Conservation (phyloP, 2,797 vertebrate genomes). For the Danio choprae region DNA sequence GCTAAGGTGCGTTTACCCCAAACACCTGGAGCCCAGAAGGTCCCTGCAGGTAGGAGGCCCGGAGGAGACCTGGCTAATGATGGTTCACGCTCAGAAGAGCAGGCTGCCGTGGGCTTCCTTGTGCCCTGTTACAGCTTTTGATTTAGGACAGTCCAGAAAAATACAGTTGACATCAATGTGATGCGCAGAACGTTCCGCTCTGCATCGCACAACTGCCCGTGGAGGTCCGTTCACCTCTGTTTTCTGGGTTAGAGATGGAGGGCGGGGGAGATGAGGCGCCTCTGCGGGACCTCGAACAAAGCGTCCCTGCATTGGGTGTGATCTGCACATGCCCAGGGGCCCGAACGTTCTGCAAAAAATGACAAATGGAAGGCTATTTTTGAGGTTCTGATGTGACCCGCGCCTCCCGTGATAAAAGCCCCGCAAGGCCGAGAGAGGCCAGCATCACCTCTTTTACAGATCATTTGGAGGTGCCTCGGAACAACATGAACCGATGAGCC, state of each 20-base stretch:
- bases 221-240: slow-evolving; percentile 70
- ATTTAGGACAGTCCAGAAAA: slow-evolving; percentile 51
- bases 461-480: slow-evolving; percentile 77
- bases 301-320: slow-evolving; percentile 66
- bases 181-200: slow-evolving; percentile 72
- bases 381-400: slow-evolving; percentile 70
- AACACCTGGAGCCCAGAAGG: slow-evolving; percentile 76
- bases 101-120: slow-evolving; percentile 37
- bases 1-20: slow-evolving; percentile 75
- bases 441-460: slow-evolving; percentile 67
- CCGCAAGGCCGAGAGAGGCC: slow-evolving; percentile 52
- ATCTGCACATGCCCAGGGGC: slow-evolving; percentile 68
- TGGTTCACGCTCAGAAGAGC: slow-evolving; percentile 42
- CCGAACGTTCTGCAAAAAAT: slow-evolving; percentile 66
- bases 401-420: slow-evolving; percentile 61
- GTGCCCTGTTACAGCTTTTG: slow-evolving; percentile 30
- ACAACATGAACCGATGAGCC: slow-evolving; percentile 76
- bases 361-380: slow-evolving; percentile 83
- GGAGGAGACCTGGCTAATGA: slow-evolving; percentile 55
- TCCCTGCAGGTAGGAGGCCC: slow-evolving; percentile 71
- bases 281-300: slow-evolving; percentile 71
- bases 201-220: slow-evolving; percentile 62
- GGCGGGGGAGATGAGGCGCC: slow-evolving; percentile 61
- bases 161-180: slow-evolving; percentile 20
- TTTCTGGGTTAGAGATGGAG: slow-evolving; percentile 73